Evolutionary conservation across 2,797 vertebrate genomes (phyloP).

Genomic region (Cetoscarus ocellatus): DNA sequence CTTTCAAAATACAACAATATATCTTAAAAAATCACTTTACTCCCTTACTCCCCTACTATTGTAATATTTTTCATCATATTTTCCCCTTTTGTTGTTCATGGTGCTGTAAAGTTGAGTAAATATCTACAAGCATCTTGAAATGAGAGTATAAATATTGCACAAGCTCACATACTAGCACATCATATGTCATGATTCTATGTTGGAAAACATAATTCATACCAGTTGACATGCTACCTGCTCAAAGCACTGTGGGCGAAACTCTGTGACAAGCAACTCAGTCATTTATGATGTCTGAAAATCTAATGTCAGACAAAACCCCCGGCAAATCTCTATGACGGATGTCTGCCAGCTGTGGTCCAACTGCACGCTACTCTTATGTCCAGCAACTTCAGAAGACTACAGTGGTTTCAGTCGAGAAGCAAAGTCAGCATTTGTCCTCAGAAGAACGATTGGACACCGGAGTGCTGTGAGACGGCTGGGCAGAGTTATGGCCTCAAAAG

Average conservation of each 20-base stretch:
- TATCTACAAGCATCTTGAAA: slow-evolving; percentile 5
- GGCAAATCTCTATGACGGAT: slow-evolving; percentile 55
- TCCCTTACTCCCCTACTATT: no score
- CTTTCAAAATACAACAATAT: no score
- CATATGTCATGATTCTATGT: slow-evolving; percentile 36
- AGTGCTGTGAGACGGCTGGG: neutral
- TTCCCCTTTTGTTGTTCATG: neutral
- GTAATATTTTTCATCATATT: neutral
- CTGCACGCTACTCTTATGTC: slow-evolving; percentile 39
- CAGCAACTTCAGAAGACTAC: slow-evolving; percentile 29
- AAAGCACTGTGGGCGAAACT: slow-evolving; percentile 38
- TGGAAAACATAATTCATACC: slow-evolving; percentile 49
- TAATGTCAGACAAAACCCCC: slow-evolving; percentile 69
- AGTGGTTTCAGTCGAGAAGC: slow-evolving; percentile 4
- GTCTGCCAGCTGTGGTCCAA: slow-evolving; percentile 59
- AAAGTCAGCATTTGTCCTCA: neutral
- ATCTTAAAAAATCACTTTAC: no score
- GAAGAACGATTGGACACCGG: neutral
- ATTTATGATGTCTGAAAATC: slow-evolving; percentile 65
- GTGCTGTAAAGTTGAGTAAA: slow-evolving; percentile 1
- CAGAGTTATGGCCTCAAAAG: neutral
- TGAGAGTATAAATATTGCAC: slow-evolving; percentile 16
- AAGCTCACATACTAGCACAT: slow-evolving; percentile 26
- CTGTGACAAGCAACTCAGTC: slow-evolving; percentile 55
- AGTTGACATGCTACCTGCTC: slow-evolving; percentile 39